These are phyloP conservation scores for Neocrepidodera transversa DNA, from an alignment of 2,888 invertebrate species.

Conservation along the genomic window DNA sequence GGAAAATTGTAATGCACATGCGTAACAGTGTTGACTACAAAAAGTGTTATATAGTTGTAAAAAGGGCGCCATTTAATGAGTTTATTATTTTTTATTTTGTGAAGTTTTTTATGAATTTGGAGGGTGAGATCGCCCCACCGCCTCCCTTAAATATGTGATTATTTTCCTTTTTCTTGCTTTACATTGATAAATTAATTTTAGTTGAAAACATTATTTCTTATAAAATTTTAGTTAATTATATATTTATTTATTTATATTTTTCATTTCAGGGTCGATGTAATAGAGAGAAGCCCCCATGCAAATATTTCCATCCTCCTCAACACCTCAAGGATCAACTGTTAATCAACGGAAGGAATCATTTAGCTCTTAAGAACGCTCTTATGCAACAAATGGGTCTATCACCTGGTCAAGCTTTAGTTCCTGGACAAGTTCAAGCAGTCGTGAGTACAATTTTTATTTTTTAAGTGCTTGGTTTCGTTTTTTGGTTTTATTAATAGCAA, in stretches of 20 bases:
- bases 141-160: too few species aligned
- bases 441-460: slow-evolving; percentile 68
- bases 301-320: slow-evolving; percentile 99
- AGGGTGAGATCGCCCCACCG: too few species aligned
- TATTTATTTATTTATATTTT: slow-evolving; percentile 2
- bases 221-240: too few species aligned
- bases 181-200: too few species aligned
- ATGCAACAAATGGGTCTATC: slow-evolving; percentile 96
- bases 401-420: slow-evolving; percentile 88
- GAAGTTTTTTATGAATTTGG: too few species aligned
- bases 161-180: too few species aligned
- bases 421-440: slow-evolving; percentile 92
- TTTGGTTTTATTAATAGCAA: neutral
- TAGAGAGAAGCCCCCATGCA: slow-evolving; percentile 99
- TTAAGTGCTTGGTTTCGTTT: slow-evolving; percentile 11
- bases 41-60: too few species aligned
- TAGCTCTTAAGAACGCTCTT: slow-evolving; percentile 97
- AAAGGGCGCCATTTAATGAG: too few species aligned
- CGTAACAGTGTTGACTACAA: too few species aligned
- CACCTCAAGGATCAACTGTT: slow-evolving; percentile 99
- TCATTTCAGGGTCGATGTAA: slow-evolving; percentile 95
- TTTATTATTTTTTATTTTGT: too few species aligned
- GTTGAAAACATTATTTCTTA: too few species aligned
- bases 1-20: too few species aligned
- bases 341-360: slow-evolving; percentile 99